phyloP scores from a whole-genome alignment of 2,888 invertebrate species.

The Calliopum simillimum region DNA sequence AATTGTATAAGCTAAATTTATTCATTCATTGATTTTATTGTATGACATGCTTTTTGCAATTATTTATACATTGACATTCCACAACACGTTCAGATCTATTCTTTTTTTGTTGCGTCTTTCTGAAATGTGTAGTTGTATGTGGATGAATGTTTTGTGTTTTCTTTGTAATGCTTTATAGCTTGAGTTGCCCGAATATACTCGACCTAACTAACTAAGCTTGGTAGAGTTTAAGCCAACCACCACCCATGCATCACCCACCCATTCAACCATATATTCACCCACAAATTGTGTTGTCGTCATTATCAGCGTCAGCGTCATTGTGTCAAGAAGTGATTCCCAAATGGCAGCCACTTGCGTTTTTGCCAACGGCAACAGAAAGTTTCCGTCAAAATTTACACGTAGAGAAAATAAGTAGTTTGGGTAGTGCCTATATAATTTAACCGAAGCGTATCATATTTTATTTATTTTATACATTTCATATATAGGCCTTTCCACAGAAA shows the following conservation, averaged over 20 bases:
- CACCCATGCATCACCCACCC: neutral
- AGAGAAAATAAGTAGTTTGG: too few species aligned
- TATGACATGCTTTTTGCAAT: neutral
- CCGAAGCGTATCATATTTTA: too few species aligned
- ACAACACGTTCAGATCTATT: conserved; percentile 10
- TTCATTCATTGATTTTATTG: conserved; percentile 19
- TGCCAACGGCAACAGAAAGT: neutral
- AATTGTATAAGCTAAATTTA: too few species aligned
- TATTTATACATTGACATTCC: conserved; percentile 20
- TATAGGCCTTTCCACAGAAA: too few species aligned
- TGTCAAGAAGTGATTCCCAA: conserved; percentile 24
- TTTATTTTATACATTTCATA: too few species aligned
- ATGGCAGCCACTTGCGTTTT: conserved; percentile 3
- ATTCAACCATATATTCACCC: neutral
- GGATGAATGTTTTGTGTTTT: too few species aligned
- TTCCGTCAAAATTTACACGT: too few species aligned
- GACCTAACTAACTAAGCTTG: too few species aligned
- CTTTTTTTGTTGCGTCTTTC: neutral
- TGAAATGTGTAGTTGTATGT: neutral
- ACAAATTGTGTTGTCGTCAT: conserved; percentile 6
- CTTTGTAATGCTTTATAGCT: too few species aligned
- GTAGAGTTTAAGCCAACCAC: neutral
- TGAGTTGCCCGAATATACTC: too few species aligned
- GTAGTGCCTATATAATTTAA: too few species aligned
- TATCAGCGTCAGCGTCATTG: conserved; percentile 3